A percentile compares a stretch with the other conserved stretches of the same genome.
These are phyloP conservation scores for Notothenia coriiceps DNA, from an alignment of 2,113 vertebrate genomes.

Conservation along the genomic window DNA sequence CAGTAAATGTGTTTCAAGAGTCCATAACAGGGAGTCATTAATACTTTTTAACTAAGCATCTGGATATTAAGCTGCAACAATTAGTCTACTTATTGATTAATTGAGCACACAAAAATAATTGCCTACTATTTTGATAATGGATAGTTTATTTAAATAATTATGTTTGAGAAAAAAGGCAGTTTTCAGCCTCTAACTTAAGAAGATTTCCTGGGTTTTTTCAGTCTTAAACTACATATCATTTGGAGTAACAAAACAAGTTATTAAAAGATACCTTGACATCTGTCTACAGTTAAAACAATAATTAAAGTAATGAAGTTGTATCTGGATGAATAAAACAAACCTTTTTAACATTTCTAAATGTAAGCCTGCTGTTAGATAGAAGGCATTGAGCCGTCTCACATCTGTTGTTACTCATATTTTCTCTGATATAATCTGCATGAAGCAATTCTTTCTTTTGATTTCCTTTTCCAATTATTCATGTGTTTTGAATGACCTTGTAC, in stretches of 20 bases:
- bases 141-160: no score
- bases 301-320: not conserved
- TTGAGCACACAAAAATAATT: no score
- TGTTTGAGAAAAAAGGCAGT: no score
- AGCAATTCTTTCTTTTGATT: not conserved
- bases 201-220: no score
- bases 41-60: conserved; percentile 1
- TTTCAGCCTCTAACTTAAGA: no score
- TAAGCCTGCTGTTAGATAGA: not conserved
- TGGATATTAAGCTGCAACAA: not conserved
- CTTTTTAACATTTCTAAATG: conserved; percentile 27
- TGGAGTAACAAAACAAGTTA: no score
- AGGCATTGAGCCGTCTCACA: conserved; percentile 56
- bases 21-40: not conserved
- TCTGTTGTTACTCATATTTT: conserved; percentile 41
- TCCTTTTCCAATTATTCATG: not conserved
- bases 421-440: conserved; percentile 9
- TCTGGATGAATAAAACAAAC: conserved; percentile 3
- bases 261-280: no score
- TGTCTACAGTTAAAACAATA: no score
- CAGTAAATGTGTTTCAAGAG: not conserved
- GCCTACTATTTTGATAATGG: no score
- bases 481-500: not conserved
- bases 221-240: no score
- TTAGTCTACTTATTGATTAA: no score